Percentiles rank a stretch among this genome's conserved stretches.
These are phyloP conservation scores for Plusia festucae DNA, from an alignment of 2,888 invertebrate species.

Conservation along the genomic window DNA sequence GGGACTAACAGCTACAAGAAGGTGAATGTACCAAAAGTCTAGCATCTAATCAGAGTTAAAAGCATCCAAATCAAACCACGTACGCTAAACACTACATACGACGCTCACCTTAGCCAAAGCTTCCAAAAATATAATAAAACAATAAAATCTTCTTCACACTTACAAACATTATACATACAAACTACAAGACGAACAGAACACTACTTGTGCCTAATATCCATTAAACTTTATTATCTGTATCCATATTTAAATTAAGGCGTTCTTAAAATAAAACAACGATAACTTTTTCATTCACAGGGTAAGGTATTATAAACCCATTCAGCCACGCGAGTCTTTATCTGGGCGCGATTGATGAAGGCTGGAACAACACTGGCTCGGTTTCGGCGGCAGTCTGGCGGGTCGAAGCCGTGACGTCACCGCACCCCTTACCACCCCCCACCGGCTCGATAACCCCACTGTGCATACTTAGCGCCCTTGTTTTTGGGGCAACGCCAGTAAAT, in stretches of 20 bases:
- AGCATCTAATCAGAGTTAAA: slow-evolving; percentile 37
- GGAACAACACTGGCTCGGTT: slow-evolving; percentile 70
- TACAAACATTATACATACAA: slow-evolving; percentile 60
- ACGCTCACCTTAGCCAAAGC: slow-evolving; percentile 66
- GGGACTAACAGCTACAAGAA: slow-evolving; percentile 37
- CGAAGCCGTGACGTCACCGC: slow-evolving; percentile 81
- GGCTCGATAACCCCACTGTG: slow-evolving; percentile 71
- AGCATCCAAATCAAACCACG: slow-evolving; percentile 42
- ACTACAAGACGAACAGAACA: slow-evolving; percentile 52
- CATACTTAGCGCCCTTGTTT: slow-evolving; percentile 81
- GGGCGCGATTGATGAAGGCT: slow-evolving; percentile 76
- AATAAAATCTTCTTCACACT: slow-evolving; percentile 61
- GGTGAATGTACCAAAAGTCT: slow-evolving; percentile 37
- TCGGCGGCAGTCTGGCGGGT: slow-evolving; percentile 80
- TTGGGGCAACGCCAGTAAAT: slow-evolving; percentile 72
- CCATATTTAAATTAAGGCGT: slow-evolving; percentile 39
- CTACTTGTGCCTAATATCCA: slow-evolving; percentile 26
- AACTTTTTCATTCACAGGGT: slow-evolving; percentile 53
- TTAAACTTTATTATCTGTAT: slow-evolving; percentile 26
- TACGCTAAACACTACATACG: slow-evolving; percentile 55
- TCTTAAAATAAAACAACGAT: slow-evolving; percentile 28
- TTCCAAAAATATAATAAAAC: slow-evolving; percentile 63
- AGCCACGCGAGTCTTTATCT: slow-evolving; percentile 61
- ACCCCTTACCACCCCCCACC: slow-evolving; percentile 62
- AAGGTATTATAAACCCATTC: slow-evolving; percentile 55